phyloP scores from a whole-genome alignment of 2,113 vertebrate genomes.

The Rhizomys pruinosus region DNA sequence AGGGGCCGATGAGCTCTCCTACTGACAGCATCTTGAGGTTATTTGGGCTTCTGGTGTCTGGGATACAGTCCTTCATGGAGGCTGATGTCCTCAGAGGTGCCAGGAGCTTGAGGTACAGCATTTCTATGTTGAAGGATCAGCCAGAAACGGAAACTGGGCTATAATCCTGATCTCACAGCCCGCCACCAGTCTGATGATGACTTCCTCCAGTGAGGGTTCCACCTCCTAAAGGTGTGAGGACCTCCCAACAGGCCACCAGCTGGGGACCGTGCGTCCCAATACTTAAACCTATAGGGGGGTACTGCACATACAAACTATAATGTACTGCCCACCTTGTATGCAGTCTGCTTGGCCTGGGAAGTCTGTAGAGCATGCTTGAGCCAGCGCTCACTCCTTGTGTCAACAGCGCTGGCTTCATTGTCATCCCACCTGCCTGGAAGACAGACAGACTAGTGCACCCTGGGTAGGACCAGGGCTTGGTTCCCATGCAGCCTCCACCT shows the following conservation, averaged over 20 bases:
- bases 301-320: not conserved
- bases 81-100: no score
- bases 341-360: not conserved
- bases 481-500: not conserved
- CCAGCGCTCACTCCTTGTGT: accelerated
- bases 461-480: no score
- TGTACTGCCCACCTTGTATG: not conserved
- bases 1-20: not conserved
- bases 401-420: accelerated
- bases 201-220: not conserved
- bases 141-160: not conserved
- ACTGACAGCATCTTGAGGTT: no score
- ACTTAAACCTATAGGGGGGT: not conserved
- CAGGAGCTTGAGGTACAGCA: not conserved
- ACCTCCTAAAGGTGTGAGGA: not conserved
- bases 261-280: not conserved
- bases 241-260: not conserved
- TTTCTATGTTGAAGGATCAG: not conserved
- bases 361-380: not conserved
- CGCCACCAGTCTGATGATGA: not conserved
- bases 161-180: not conserved
- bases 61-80: not conserved
- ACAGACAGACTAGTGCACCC: not conserved
- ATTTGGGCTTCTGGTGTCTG: not conserved
- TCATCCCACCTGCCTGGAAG: not conserved